Evolutionary conservation across 1,140 invertebrate genomes (phyloP).

Genomic region (Uloborus diversus): DNA sequence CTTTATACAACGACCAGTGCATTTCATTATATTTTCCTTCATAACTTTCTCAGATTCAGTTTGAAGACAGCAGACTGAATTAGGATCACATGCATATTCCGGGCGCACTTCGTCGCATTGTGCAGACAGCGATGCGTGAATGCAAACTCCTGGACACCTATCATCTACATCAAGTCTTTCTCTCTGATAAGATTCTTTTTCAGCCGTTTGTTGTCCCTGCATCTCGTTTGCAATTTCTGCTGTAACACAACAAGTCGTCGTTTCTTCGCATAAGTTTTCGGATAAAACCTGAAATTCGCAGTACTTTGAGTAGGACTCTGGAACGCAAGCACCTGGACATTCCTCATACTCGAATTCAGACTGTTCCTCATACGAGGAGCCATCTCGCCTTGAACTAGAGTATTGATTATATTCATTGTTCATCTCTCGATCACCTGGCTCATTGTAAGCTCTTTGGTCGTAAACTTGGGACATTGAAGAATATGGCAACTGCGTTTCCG

Average conservation of each 20-base stretch:
- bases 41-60: neutral
- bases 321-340: conserved; percentile 17
- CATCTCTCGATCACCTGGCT: neutral
- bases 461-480: neutral
- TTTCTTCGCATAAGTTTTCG: neutral
- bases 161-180: neutral
- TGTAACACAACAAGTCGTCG: neutral
- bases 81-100: neutral
- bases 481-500: neutral
- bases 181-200: neutral
- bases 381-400: too few relatives aligned
- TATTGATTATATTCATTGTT: too few relatives aligned
- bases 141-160: conserved; percentile 10
- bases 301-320: neutral
- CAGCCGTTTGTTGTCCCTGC: neutral
- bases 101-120: conserved; percentile 12
- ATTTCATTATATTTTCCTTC: neutral
- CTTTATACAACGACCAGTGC: conserved; percentile 11
- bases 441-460: neutral
- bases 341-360: neutral
- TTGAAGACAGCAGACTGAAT: conserved; percentile 8
- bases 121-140: neutral
- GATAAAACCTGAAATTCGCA: neutral
- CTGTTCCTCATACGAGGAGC: neutral
- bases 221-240: neutral